Evolutionary conservation across 2,113 vertebrate species (phyloP).

Genomic region (Machaerirhynchus nigripectus): DNA sequence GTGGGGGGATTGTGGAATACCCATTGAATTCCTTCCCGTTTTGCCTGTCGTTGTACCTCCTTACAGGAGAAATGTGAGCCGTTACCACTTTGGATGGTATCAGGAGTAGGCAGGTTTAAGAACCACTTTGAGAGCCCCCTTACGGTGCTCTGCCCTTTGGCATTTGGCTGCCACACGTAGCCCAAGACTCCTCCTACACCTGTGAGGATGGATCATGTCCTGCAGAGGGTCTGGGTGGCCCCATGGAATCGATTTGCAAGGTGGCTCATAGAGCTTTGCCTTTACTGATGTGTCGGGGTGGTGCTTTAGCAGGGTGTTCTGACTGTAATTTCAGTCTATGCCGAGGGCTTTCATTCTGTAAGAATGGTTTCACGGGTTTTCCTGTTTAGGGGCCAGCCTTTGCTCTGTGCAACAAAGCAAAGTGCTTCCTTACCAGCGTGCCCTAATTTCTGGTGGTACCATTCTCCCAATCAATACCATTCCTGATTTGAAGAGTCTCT

Average conservation of each 20-base stretch:
- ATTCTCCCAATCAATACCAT: not conserved
- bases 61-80: not conserved
- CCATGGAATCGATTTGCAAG: not conserved
- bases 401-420: not conserved
- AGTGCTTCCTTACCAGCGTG: not conserved
- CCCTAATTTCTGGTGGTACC: not conserved
- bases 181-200: accelerated
- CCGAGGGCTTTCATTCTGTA: not conserved
- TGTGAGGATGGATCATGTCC: not conserved
- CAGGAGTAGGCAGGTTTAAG: not conserved
- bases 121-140: accelerated
- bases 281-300: not conserved
- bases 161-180: not conserved
- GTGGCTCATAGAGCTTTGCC: not conserved
- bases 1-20: not conserved
- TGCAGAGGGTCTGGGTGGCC: not conserved
- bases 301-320: not conserved
- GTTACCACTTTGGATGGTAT: not conserved
- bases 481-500: not conserved
- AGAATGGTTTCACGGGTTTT: not conserved
- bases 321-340: not conserved
- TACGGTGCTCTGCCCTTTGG: too few species aligned
- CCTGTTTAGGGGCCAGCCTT: not conserved
- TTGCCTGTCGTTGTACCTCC: not conserved
- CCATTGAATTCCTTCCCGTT: not conserved